phyloP scores from a whole-genome alignment of 1,140 invertebrate genomes.

The Himalopsyche phryganea region DNA sequence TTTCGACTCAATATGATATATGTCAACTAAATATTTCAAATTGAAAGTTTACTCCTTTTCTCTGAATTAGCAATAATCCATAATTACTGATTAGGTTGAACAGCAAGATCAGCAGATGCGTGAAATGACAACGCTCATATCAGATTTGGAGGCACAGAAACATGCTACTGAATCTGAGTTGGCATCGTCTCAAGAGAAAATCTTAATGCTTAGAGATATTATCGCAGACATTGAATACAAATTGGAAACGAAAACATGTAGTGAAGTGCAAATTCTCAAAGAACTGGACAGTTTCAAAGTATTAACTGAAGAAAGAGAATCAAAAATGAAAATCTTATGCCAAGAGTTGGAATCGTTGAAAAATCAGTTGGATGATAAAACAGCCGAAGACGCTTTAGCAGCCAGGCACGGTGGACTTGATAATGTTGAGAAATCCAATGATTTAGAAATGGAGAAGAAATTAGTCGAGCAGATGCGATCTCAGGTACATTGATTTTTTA shows the following conservation, averaged over 20 bases:
- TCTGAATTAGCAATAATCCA: too few species aligned
- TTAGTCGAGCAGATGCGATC: constrained; percentile 29
- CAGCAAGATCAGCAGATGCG: constrained; percentile 65
- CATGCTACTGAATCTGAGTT: constrained; percentile 61
- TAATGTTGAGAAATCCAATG: constrained; percentile 3
- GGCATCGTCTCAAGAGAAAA: constrained; percentile 68
- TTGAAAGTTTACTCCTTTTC: too few species aligned
- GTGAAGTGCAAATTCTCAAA: constrained; percentile 46
- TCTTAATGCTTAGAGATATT: constrained; percentile 68
- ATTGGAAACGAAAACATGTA: constrained; percentile 58
- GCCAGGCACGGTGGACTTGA: constrained; percentile 5
- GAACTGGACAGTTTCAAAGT: constrained; percentile 43
- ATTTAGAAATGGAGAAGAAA: constrained; percentile 25
- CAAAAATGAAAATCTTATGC: constrained; percentile 42
- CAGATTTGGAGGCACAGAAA: constrained; percentile 57
- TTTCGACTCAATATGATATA: too few species aligned
- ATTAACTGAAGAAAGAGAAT: constrained; percentile 46
- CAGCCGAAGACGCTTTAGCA: constrained; percentile 37
- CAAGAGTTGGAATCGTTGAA: constrained; percentile 43
- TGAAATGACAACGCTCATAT: constrained; percentile 61
- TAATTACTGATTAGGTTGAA: constrained; percentile 55
- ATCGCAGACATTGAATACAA: constrained; percentile 71
- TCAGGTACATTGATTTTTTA: constrained; percentile 8
- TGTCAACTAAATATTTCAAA: too few species aligned
- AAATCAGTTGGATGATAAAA: constrained; percentile 39